Conservation (phyloP, 1,140 invertebrate species). For the Laodelphax striatellus region DNA sequence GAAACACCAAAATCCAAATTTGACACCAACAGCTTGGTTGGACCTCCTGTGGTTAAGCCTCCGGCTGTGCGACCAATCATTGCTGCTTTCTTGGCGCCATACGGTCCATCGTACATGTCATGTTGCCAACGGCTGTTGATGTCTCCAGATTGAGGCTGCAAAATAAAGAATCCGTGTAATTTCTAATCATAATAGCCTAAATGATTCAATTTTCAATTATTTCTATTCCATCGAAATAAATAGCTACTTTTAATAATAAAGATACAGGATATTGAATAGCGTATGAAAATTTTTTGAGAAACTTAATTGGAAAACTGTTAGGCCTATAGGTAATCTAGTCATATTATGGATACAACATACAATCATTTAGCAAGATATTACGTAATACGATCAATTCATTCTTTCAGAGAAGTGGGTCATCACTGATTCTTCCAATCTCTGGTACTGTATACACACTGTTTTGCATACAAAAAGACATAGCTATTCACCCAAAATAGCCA, state of each 20-base stretch:
- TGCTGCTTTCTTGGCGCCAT: slow-evolving; percentile 33
- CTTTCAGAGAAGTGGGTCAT: no score
- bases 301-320: no score
- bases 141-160: slow-evolving; percentile 56
- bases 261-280: no score
- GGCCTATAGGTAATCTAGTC: not conserved
- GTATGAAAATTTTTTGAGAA: no score
- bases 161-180: not conserved
- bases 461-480: no score
- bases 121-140: slow-evolving; percentile 92
- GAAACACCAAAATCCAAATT: slow-evolving; percentile 96
- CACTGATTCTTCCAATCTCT: no score
- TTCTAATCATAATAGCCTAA: not conserved
- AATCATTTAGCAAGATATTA: not conserved
- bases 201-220: no score
- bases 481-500: no score
- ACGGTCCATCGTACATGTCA: slow-evolving; percentile 79
- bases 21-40: slow-evolving; percentile 81
- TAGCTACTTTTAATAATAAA: no score
- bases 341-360: not conserved
- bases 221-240: no score
- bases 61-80: slow-evolving; percentile 35
- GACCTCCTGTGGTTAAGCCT: slow-evolving; percentile 35
- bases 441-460: no score
- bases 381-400: not conserved